Percentiles rank a stretch among this genome's conserved stretches.
These are phyloP conservation scores for Drosophila fulvimacula DNA, from an alignment of 2,888 invertebrate species.

Conservation along the genomic window DNA sequence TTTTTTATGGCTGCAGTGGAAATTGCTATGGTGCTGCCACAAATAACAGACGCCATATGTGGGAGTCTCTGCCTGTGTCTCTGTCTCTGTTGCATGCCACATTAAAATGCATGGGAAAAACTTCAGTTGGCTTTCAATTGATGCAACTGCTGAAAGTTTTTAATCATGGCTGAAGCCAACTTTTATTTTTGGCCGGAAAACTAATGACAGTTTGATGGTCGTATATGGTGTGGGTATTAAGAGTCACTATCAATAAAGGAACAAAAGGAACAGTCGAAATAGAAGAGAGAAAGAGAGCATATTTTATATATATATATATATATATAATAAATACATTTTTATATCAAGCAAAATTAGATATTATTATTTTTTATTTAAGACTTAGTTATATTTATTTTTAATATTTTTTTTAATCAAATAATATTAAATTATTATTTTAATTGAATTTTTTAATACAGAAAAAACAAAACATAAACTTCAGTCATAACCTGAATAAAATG, in stretches of 20 bases:
- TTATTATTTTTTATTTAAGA: no score
- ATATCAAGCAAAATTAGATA: no score
- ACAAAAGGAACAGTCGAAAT: no score
- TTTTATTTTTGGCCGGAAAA: neutral
- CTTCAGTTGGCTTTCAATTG: conserved; percentile 8
- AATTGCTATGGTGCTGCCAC: conserved; percentile 19
- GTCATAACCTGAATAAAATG: neutral
- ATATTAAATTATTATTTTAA: neutral
- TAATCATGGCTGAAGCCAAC: neutral
- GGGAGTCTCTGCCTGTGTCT: neutral
- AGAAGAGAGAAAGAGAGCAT: no score
- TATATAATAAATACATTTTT: no score
- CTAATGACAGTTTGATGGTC: neutral
- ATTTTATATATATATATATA: no score
- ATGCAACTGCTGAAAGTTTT: conserved; percentile 3
- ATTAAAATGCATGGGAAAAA: conserved; percentile 31
- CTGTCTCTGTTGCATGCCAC: conserved; percentile 27
- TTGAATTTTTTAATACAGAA: neutral
- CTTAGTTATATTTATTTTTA: no score
- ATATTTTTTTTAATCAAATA: no score
- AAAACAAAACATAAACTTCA: neutral
- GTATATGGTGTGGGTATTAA: neutral
- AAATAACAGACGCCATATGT: conserved; percentile 31
- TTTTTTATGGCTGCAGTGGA: conserved; percentile 18
- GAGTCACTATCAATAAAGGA: neutral